phyloP scores from a whole-genome alignment of 1,140 invertebrate genomes.

The Batillaria attramentaria region DNA sequence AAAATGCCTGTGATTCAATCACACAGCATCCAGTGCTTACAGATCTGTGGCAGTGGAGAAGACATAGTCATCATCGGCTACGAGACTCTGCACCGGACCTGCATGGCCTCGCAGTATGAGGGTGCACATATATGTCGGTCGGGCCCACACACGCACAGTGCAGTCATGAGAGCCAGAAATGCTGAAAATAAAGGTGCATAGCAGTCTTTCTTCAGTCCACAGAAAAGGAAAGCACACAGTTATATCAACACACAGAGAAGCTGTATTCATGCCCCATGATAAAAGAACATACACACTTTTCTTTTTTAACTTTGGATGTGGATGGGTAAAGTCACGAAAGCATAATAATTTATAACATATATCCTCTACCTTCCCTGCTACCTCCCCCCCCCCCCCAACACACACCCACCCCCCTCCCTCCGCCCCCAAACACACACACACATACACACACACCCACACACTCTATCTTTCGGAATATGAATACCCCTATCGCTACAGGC shows the following conservation, averaged over 20 bases:
- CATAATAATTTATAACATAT: no score
- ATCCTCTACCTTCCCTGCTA: neutral
- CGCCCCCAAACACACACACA: neutral
- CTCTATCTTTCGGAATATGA: neutral
- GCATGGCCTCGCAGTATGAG: slow-evolving; percentile 55
- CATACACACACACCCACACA: slow-evolving; percentile 8
- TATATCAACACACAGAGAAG: no score
- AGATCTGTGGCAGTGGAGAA: slow-evolving; percentile 53
- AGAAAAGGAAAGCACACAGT: no score
- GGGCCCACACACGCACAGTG: slow-evolving; percentile 55
- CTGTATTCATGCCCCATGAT: no score
- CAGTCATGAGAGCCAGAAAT: slow-evolving; percentile 46
- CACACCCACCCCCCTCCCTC: neutral
- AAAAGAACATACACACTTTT: no score
- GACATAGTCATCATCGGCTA: slow-evolving; percentile 52
- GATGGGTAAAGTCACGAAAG: no score
- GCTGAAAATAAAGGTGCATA: slow-evolving; percentile 24
- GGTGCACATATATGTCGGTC: slow-evolving; percentile 49
- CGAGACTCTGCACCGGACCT: slow-evolving; percentile 48
- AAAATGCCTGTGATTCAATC: neutral
- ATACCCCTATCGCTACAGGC: neutral
- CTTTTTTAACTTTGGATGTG: no score
- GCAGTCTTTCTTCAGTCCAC: neutral
- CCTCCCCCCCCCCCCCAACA: no score
- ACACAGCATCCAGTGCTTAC: slow-evolving; percentile 58